Evolutionary conservation across 2,888 invertebrate genomes (phyloP).

Genomic region (Therioaphis trifolii): DNA sequence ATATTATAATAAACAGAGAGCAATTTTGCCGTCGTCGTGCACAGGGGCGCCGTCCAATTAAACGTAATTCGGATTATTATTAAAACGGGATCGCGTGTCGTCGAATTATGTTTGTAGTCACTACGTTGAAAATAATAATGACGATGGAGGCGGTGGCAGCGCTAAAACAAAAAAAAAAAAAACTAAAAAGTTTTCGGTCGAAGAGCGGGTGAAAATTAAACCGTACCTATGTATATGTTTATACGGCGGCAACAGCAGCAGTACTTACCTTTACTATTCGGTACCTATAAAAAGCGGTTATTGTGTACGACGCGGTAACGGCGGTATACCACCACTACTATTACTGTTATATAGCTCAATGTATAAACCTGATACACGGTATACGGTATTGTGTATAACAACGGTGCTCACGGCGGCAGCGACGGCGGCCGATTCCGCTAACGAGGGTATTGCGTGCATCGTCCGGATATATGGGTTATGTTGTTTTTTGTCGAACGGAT

Average conservation of each 20-base stretch:
- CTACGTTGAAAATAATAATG: conserved; percentile 1
- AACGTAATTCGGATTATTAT: conserved; percentile 60
- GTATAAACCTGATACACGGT: too few species aligned
- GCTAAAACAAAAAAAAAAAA: too few species aligned
- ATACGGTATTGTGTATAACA: neutral
- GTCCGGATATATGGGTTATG: conserved; percentile 36
- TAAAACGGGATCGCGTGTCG: conserved; percentile 61
- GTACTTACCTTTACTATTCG: too few species aligned
- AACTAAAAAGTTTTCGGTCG: conserved; percentile 31
- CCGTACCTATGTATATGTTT: neutral
- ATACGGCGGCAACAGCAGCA: neutral
- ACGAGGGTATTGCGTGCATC: conserved; percentile 56
- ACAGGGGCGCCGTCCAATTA: conserved; percentile 52
- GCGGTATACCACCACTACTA: neutral
- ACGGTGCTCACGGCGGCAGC: too few species aligned
- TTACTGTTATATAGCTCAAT: too few species aligned
- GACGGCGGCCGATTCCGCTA: conserved; percentile 41
- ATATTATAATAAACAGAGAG: conserved; percentile 37
- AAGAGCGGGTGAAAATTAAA: conserved; percentile 60
- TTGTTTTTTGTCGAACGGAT: conserved; percentile 48
- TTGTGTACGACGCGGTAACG: too few species aligned
- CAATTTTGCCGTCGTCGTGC: conserved; percentile 49
- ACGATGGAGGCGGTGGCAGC: neutral
- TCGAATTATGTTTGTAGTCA: conserved; percentile 39
- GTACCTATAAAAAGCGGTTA: too few species aligned